Evolutionary conservation across 1,140 invertebrate genomes (phyloP).

Genomic region (Neodiprion pinetum): DNA sequence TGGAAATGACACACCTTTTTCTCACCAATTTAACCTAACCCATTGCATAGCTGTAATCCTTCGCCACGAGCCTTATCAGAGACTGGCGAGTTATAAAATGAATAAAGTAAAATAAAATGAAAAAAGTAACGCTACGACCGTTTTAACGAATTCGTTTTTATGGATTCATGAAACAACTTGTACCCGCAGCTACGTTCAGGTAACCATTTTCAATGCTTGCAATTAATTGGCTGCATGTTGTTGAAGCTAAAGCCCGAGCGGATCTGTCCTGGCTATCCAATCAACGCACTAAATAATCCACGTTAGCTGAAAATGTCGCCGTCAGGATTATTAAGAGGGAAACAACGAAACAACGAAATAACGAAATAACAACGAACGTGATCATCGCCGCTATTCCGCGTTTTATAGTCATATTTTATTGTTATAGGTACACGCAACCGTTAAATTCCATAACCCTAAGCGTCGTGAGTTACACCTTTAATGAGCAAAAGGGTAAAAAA

Average conservation of each 20-base stretch:
- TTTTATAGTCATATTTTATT: too few relatives aligned
- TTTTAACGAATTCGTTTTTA: too few relatives aligned
- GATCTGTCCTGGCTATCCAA: neutral
- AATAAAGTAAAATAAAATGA: too few relatives aligned
- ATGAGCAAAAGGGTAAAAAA: neutral
- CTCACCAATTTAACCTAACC: too few relatives aligned
- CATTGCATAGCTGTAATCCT: too few relatives aligned
- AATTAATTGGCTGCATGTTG: neutral
- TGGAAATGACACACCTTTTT: too few relatives aligned
- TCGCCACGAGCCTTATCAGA: too few relatives aligned
- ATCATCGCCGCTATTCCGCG: neutral
- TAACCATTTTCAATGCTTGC: neutral
- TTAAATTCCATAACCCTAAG: neutral
- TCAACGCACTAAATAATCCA: neutral
- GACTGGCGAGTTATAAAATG: too few relatives aligned
- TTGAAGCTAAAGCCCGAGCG: neutral
- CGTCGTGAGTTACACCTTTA: neutral
- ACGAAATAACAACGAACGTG: neutral
- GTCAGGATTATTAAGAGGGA: neutral
- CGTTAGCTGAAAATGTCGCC: neutral
- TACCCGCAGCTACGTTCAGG: too few relatives aligned
- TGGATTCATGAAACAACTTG: too few relatives aligned
- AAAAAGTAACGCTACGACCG: too few relatives aligned
- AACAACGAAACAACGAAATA: neutral
- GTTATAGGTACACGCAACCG: neutral